These are phyloP conservation scores for Melanostigma gelatinosum DNA, from an alignment of 2,113 vertebrate species.

Conservation along the genomic window DNA sequence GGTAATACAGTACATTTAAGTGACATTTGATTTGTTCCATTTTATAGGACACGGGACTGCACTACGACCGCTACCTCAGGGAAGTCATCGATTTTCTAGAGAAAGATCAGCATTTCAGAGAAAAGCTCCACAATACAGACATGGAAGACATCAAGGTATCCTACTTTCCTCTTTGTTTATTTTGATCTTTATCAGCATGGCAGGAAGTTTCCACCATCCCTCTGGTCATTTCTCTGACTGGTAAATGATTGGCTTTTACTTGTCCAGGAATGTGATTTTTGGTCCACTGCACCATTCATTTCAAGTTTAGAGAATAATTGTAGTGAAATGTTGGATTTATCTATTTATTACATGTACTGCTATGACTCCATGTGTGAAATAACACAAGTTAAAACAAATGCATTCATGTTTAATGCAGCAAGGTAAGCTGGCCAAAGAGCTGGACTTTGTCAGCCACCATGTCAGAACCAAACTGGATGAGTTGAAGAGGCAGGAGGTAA, in stretches of 20 bases:
- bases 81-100: constrained; percentile 99
- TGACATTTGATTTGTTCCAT: constrained; percentile 24
- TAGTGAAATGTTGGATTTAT: neutral
- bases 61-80: constrained; percentile 97
- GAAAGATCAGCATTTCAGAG: constrained; percentile 97
- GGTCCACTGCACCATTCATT: neutral
- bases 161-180: neutral
- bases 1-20: neutral
- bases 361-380: neutral
- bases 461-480: constrained; percentile 96
- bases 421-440: constrained; percentile 94
- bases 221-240: neutral
- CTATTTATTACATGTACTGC: neutral
- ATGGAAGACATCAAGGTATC: constrained; percentile 99
- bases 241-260: neutral
- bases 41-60: constrained; percentile 94
- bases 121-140: constrained; percentile 97
- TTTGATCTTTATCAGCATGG: neutral
- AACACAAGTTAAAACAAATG: neutral
- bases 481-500: constrained; percentile 95
- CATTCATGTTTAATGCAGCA: constrained; percentile 79
- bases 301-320: neutral
- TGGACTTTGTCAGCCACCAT: constrained; percentile 96
- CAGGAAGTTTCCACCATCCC: neutral
- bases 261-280: neutral